A percentile compares a stretch with the other conserved stretches of the same genome.
These are phyloP conservation scores for Leptinotarsa rubiginosa DNA, from an alignment of 2,888 invertebrate genomes.

Conservation along the genomic window DNA sequence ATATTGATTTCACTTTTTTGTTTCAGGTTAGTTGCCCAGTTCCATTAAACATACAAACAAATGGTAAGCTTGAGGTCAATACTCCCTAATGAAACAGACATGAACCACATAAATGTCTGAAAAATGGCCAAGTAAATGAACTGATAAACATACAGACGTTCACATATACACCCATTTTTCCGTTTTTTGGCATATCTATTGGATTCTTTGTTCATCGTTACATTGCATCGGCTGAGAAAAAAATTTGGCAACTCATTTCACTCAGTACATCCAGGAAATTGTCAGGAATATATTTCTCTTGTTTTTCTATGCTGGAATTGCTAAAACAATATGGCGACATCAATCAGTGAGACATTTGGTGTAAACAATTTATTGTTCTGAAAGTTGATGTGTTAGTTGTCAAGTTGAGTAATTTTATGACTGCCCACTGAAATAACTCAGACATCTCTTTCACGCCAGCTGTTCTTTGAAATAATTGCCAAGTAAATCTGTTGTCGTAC, in stretches of 20 bases:
- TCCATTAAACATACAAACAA: constrained; percentile 40
- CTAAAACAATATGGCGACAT: neutral
- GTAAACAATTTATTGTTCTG: constrained; percentile 8
- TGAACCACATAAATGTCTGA: neutral
- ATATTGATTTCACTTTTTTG: constrained; percentile 26
- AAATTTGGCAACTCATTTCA: constrained; percentile 2
- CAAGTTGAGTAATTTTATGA: constrained; percentile 10
- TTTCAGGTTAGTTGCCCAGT: constrained; percentile 44
- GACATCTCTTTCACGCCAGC: neutral
- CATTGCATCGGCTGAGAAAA: neutral
- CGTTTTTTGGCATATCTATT: neutral
- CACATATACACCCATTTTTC: neutral
- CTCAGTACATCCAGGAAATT: neutral
- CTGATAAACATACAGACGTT: constrained; percentile 7
- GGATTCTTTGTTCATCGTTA: constrained; percentile 1
- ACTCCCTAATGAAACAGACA: constrained; percentile 19
- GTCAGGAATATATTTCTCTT: neutral
- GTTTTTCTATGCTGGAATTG: constrained; percentile 4
- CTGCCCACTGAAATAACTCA: neutral
- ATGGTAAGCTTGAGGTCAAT: constrained; percentile 40
- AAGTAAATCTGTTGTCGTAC: neutral
- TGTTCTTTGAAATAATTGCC: constrained; percentile 8
- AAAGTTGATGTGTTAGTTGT: constrained; percentile 13
- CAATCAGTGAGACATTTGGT: neutral
- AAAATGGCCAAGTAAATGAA: constrained; percentile 12